Conservation (phyloP, 1,140 invertebrate genomes). For the Saccostrea glomerata region DNA sequence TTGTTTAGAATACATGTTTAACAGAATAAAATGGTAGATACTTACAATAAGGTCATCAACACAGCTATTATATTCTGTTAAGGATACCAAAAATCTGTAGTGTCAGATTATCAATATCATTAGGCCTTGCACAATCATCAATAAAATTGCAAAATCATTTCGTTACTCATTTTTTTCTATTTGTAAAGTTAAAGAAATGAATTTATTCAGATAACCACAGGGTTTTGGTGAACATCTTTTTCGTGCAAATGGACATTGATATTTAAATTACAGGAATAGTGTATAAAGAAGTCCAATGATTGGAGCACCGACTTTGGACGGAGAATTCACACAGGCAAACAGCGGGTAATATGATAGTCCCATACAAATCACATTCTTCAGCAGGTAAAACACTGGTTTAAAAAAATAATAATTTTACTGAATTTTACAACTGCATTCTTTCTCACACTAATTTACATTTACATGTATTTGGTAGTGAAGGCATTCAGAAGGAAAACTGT, state of each 20-base stretch:
- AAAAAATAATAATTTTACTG: neutral
- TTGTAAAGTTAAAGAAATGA: no score
- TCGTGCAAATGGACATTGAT: no score
- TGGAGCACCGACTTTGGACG: neutral
- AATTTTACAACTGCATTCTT: no score
- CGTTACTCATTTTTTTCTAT: no score
- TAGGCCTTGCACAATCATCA: no score
- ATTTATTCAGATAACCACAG: no score
- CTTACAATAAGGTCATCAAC: neutral
- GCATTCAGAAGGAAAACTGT: no score
- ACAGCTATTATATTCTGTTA: neutral
- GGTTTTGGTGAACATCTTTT: no score
- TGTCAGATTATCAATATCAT: neutral
- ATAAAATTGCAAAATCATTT: no score
- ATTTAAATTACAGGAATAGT: neutral
- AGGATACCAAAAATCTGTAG: neutral
- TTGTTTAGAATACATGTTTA: neutral
- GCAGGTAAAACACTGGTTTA: neutral
- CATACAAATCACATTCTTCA: neutral
- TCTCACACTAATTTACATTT: no score
- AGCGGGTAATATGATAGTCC: neutral
- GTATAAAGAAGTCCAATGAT: constrained; percentile 11
- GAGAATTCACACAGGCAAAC: constrained; percentile 2
- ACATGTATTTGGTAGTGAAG: no score
- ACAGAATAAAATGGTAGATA: neutral